Evolutionary conservation across 2,113 vertebrate genomes (phyloP), one percentile per base, ranked within the genome.

Genomic region (Pterocles orientalis): DNA sequence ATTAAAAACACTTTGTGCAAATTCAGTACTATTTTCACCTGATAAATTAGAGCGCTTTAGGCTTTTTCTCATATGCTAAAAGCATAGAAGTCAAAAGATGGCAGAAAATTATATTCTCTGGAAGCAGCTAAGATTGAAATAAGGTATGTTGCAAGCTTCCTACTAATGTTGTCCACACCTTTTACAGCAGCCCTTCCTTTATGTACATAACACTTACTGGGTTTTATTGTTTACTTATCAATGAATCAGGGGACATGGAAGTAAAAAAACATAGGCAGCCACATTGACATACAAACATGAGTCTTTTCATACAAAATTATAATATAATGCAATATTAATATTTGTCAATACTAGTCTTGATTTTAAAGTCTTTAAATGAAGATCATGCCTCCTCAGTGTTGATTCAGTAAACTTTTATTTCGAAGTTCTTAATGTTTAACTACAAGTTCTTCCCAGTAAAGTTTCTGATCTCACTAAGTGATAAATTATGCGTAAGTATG

Each of bases 161-260:
- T 56, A 3, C 19, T 85, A 7, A 25, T 53, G 33, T 53, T 53
- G 23, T 72, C 31, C 45, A 20, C 18, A 57, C 3, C 13, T 92
- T 39, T 82, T 61, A 62, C 25, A 75, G 33, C 43, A 78, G 17
- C 18, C 29, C 34, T 81, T 77, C 24, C 41, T 72, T 84, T 62
- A 56, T 25, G 7, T 53, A 23, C 5, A 1, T 73, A 41, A 57
- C 17, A 45, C 10, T 45, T 41, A 11, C 0, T 5, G 18, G 5
- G 7, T 58, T 90, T 82, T 88, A 47, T 53, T 90, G 26, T 80
- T 91, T 64, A 24, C 9, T 73, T 81, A 23, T 34, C 31, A 39
- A 0, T 86, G 16, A 82, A 18, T 61, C 5, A 5, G 9, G n/a
- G 41, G 9, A 39, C 21, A 58, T 23, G n/a, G 62, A 86, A 84